A percentile compares a stretch with the other conserved stretches of the same genome.
Conservation (phyloP, 2,888 invertebrate species). For the Clitarchus hookeri region DNA sequence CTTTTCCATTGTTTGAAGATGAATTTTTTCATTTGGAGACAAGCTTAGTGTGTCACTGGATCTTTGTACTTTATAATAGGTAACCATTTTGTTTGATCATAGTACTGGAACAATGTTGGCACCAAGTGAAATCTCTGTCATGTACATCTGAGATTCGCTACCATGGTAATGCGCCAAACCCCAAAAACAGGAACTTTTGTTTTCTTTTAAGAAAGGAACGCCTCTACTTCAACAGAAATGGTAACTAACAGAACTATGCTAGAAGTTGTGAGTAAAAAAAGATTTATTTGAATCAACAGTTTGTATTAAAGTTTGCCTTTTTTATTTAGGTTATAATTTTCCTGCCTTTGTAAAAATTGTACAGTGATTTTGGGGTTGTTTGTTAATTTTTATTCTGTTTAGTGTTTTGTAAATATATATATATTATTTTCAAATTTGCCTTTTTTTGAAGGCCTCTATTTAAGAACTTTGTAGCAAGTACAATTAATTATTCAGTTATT, state of each 20-base stretch:
- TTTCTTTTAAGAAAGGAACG: conserved; percentile 26
- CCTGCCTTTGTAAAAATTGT: not conserved
- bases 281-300: not conserved
- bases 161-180: not conserved
- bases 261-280: not conserved
- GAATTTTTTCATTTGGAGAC: not conserved
- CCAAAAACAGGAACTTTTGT: conserved; percentile 22
- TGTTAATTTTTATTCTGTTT: not conserved
- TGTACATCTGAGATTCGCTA: not conserved
- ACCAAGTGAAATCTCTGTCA: not conserved
- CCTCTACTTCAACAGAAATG: conserved; percentile 17
- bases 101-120: not conserved
- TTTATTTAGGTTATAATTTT: not conserved
- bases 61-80: not conserved
- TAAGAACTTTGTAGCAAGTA: no score
- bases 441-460: no score
- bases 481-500: no score
- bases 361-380: not conserved
- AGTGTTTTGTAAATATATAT: no score
- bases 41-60: not conserved
- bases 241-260: conserved; percentile 16
- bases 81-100: not conserved
- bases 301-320: not conserved
- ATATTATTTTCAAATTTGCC: no score
- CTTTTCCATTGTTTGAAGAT: not conserved